These are phyloP conservation scores for Mionectes olivaceus DNA, from an alignment of 2,797 vertebrate genomes.

Conservation along the genomic window DNA sequence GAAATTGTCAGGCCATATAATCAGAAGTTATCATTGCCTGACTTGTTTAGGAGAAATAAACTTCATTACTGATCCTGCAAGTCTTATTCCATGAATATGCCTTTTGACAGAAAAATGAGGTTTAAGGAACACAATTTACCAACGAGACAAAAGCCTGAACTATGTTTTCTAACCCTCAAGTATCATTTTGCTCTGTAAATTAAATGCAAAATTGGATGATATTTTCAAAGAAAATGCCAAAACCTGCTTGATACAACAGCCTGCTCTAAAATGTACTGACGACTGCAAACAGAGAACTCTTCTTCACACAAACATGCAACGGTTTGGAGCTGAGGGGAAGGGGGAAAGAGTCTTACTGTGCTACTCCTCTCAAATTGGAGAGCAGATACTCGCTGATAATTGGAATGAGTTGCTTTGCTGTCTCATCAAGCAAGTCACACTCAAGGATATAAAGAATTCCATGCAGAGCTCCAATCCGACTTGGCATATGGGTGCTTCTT, in stretches of 20 bases:
- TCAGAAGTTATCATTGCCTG: background rate
- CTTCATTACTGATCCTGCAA: background rate
- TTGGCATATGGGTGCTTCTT: constrained; percentile 94
- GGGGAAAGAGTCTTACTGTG: constrained; percentile 85
- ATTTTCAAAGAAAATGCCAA: background rate
- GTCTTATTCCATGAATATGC: background rate
- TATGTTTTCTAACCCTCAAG: background rate
- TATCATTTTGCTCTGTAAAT: background rate
- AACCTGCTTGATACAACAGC: background rate
- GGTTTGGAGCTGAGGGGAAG: background rate
- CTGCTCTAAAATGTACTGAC: background rate
- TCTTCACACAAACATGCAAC: background rate
- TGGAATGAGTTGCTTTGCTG: constrained; percentile 93
- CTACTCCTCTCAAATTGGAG: constrained; percentile 88
- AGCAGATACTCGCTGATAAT: constrained; percentile 92
- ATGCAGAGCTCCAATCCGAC: constrained; percentile 93
- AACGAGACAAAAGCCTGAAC: background rate
- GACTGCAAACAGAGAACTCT: background rate
- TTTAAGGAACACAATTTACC: background rate
- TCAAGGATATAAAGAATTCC: constrained; percentile 94
- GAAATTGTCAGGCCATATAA: background rate
- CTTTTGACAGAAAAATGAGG: background rate
- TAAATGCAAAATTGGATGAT: background rate
- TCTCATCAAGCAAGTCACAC: constrained; percentile 96
- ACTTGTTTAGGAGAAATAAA: background rate